phyloP scores from a whole-genome alignment of 2,888 invertebrate species.

The Andrena camellia region DNA sequence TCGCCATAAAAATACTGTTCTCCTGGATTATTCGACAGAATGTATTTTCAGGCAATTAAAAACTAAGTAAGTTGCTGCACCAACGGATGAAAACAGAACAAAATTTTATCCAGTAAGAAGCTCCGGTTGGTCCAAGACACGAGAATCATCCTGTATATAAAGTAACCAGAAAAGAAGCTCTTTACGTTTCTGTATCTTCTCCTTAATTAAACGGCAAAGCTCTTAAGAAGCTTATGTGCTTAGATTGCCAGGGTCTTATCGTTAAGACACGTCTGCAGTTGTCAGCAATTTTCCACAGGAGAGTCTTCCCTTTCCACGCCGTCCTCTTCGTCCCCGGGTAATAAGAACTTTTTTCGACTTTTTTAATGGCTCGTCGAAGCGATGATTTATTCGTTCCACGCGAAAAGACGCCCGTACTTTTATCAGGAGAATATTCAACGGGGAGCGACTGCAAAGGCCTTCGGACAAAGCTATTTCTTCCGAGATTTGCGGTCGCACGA shows the following conservation, averaged over 20 bases:
- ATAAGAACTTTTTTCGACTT: slow-evolving; percentile 50
- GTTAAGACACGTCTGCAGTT: slow-evolving; percentile 74
- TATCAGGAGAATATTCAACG: slow-evolving; percentile 39
- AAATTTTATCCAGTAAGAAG: not conserved
- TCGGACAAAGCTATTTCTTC: slow-evolving; percentile 15
- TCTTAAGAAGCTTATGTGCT: slow-evolving; percentile 77
- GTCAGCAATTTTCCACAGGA: slow-evolving; percentile 75
- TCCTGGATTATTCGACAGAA: too few relatives aligned
- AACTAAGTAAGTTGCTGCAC: too few relatives aligned
- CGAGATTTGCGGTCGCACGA: not conserved
- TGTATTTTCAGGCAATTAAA: too few relatives aligned
- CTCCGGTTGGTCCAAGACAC: not conserved
- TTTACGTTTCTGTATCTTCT: slow-evolving; percentile 48
- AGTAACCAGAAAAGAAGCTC: slow-evolving; percentile 34
- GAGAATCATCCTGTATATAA: slow-evolving; percentile 15
- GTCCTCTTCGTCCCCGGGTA: slow-evolving; percentile 16
- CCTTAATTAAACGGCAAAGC: slow-evolving; percentile 77
- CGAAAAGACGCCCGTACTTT: slow-evolving; percentile 13
- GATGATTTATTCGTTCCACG: slow-evolving; percentile 55
- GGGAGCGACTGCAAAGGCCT: not conserved
- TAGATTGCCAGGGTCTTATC: slow-evolving; percentile 74
- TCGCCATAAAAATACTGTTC: too few relatives aligned
- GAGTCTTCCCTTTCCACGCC: slow-evolving; percentile 11
- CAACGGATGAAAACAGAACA: not conserved
- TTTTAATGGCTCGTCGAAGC: slow-evolving; percentile 55